Base-by-base conservation (phyloP, 2,113 vertebrate genomes). In the Isurus oxyrinchus region DNA sequence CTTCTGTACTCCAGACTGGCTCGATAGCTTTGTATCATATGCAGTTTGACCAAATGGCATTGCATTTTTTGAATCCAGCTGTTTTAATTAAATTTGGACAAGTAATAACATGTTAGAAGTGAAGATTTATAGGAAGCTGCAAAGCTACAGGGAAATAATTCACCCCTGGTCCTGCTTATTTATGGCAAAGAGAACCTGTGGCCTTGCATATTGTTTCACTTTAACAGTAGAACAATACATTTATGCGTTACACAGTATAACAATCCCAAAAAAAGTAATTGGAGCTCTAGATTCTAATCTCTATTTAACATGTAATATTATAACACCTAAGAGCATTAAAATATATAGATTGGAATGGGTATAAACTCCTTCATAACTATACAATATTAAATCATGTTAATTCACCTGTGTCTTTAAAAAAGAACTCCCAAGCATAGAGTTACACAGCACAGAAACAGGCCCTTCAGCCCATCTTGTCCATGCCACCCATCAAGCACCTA, bases 1-100 rank as follows among this genome's bases (percentile, higher is more conserved):
- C 3, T 61, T 91, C 88, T 19, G 8, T 31, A 91, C 13, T 61
- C 57, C 31, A 61, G 21, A 91, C 55, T 91, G 35, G 57, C 57
- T 25, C 14, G 0, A 14, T 44, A 21, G n/a, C n/a, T 84, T n/a
- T 57, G 49, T 61, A 61, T 91, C 57, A 61, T 61, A 5, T 61
- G 31, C 14, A 91, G 61, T 59, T 61, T 91, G 88, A 61, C 55
- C 55, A 61, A 59, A 91, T n/a, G 35, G 6, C 4, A n/a, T n/a
- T 91, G 55, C 55, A 91, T n/a, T 61, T 91, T 57, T 59, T n/a
- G 57, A 91, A 91, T 61, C 55, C 55, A 91, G 55, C 88, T 91
- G 55, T 31, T 61, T 91, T 61, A 59, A 61, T 91, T 91, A 91
- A 57, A 91, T 35, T 35, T 13, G 31, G 88, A 61, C 88, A 91